These are phyloP conservation scores for Crossocerus cetratus DNA, from an alignment of 2,888 invertebrate genomes.

Conservation along the genomic window DNA sequence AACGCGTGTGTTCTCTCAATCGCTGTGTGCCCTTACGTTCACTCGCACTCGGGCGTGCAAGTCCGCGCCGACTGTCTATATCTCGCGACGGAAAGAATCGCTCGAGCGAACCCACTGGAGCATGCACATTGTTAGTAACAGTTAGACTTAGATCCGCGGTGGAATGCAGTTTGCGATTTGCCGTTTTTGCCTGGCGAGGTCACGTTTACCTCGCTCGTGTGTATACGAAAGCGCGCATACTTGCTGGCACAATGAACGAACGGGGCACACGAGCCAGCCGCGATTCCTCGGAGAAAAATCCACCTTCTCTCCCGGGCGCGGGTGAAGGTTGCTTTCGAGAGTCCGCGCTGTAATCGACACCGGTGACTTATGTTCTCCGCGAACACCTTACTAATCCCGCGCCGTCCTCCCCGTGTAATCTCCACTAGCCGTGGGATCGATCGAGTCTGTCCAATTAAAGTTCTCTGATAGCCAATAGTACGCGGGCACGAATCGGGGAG, in stretches of 20 bases:
- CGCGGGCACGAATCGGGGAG: not conserved
- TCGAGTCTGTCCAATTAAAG: not conserved
- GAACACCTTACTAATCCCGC: not conserved
- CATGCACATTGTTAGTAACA: conserved; percentile 65
- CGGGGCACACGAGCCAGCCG: not conserved
- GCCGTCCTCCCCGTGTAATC: not conserved
- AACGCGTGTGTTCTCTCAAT: conserved; percentile 1
- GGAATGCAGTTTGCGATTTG: conserved; percentile 43
- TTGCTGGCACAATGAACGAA: not conserved
- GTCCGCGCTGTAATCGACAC: no score
- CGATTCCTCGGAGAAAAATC: conserved; percentile 4
- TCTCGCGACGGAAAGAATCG: conserved; percentile 59
- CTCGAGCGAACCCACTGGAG: conserved; percentile 61
- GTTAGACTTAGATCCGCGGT: conserved; percentile 15
- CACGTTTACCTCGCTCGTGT: conserved; percentile 12
- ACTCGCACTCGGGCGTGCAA: conserved; percentile 29
- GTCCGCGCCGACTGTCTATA: conserved; percentile 21
- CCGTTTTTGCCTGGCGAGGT: conserved; percentile 7
- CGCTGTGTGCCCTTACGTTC: conserved; percentile 53
- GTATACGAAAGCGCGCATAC: not conserved
- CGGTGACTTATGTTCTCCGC: not conserved
- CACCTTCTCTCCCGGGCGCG: not conserved
- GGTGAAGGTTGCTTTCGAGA: not conserved
- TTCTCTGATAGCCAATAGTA: not conserved
- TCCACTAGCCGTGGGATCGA: not conserved